These are phyloP conservation scores for Potorous gilbertii DNA, from an alignment of 2,797 vertebrate species.

Conservation along the genomic window DNA sequence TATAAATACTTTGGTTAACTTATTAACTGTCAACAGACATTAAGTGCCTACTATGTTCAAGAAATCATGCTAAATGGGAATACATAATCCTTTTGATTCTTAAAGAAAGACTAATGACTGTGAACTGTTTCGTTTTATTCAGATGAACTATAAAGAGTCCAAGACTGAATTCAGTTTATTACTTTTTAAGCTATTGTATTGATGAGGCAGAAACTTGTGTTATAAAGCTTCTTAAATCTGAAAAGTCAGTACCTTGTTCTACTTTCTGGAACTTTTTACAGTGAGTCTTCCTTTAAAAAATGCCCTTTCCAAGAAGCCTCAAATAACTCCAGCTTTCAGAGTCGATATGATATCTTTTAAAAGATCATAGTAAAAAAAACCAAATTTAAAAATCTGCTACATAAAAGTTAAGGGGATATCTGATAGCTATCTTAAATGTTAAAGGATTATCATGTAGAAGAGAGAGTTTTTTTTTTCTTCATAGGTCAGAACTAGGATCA, in stretches of 20 bases:
- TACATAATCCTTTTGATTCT: background rate
- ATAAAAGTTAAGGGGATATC: conserved; percentile 13
- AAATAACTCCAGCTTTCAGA: conserved; percentile 46
- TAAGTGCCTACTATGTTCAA: background rate
- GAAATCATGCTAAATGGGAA: background rate
- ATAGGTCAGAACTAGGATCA: background rate
- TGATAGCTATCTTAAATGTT: conserved; percentile 38
- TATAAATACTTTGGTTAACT: background rate
- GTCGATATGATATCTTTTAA: background rate
- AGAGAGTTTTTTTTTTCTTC: background rate
- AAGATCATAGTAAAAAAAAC: conserved; percentile 22
- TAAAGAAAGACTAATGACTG: background rate
- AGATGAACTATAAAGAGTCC: background rate
- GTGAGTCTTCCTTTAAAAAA: conserved; percentile 7
- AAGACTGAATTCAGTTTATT: background rate
- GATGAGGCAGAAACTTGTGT: conserved; percentile 19
- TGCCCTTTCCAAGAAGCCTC: background rate
- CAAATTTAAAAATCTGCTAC: background rate
- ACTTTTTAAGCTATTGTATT: conserved; percentile 4
- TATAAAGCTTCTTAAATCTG: background rate
- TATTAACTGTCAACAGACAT: background rate
- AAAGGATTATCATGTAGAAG: conserved; percentile 8
- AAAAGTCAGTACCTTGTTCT: background rate
- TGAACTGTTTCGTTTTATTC: background rate
- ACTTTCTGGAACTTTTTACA: background rate